Conservation (phyloP, 2,113 vertebrate species). For the Chunga burmeisteri region DNA sequence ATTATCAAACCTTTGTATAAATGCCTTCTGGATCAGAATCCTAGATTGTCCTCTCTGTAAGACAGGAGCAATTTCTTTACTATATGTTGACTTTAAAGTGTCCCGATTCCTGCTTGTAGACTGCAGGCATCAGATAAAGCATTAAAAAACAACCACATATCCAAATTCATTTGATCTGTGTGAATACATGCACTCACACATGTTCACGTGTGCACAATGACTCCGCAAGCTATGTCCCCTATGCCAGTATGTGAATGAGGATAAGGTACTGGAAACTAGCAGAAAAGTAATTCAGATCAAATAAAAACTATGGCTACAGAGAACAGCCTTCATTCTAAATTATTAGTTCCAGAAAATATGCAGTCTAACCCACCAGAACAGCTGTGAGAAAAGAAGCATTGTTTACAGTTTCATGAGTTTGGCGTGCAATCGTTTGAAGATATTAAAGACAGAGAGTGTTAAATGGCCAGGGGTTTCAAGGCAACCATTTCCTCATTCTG, state of each 20-base stretch:
- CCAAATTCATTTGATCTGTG: not conserved
- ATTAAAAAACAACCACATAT: not conserved
- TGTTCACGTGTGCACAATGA: accelerated
- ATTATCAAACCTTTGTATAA: not conserved
- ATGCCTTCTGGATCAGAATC: not conserved
- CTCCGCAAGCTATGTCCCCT: not conserved
- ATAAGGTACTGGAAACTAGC: not conserved
- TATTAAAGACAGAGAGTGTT: not conserved
- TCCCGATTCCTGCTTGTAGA: not conserved
- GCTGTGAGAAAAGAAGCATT: not conserved
- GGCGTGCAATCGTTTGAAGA: not conserved
- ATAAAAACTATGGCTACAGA: not conserved
- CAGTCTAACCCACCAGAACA: not conserved
- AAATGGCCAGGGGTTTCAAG: not conserved
- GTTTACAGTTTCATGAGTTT: not conserved
- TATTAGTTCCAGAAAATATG: not conserved
- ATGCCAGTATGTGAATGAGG: not conserved
- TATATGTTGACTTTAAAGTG: not conserved
- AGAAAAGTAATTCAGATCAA: not conserved
- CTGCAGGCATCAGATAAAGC: not conserved
- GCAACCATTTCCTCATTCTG: not conserved
- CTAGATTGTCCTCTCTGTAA: not conserved
- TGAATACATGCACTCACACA: accelerated
- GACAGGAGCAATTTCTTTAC: not conserved
- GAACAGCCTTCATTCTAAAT: not conserved